These are phyloP conservation scores for Myiopsitta monachus DNA, from an alignment of 2,113 vertebrate species.

Conservation along the genomic window DNA sequence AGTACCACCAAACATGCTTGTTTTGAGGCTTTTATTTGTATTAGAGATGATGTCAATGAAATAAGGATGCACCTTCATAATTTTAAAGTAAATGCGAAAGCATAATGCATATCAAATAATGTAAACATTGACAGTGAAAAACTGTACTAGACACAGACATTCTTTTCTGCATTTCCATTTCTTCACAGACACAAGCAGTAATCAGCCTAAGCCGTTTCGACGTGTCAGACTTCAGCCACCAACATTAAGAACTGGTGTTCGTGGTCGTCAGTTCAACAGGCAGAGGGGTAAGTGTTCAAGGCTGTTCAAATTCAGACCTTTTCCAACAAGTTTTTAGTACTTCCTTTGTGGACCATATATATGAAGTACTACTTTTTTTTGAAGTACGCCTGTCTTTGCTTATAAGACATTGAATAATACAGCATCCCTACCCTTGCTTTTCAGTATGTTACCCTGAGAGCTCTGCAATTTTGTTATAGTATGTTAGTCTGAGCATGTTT, in stretches of 20 bases:
- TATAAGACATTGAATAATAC: background rate
- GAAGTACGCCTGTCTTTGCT: background rate
- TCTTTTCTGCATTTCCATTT: background rate
- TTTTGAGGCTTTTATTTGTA: constrained; percentile 25
- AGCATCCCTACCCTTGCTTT: background rate
- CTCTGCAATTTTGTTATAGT: background rate
- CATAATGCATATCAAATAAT: background rate
- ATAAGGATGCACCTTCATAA: background rate
- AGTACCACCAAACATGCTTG: background rate
- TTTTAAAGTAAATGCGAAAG: background rate
- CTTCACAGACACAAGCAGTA: constrained; percentile 86
- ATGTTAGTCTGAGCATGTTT: background rate
- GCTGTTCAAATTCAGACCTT: background rate
- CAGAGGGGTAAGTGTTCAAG: constrained; percentile 72
- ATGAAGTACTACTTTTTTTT: background rate
- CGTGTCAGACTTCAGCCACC: constrained; percentile 85
- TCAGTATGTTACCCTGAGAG: fast-evolving
- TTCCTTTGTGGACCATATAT: background rate
- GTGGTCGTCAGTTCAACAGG: constrained; percentile 85
- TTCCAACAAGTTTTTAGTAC: background rate
- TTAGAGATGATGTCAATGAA: background rate
- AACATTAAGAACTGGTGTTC: constrained; percentile 81
- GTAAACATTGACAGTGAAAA: background rate
- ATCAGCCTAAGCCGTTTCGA: constrained; percentile 81
- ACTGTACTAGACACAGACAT: background rate